These are phyloP conservation scores for Distichodus sexfasciatus DNA, from an alignment of 2,797 vertebrate genomes.

Conservation along the genomic window DNA sequence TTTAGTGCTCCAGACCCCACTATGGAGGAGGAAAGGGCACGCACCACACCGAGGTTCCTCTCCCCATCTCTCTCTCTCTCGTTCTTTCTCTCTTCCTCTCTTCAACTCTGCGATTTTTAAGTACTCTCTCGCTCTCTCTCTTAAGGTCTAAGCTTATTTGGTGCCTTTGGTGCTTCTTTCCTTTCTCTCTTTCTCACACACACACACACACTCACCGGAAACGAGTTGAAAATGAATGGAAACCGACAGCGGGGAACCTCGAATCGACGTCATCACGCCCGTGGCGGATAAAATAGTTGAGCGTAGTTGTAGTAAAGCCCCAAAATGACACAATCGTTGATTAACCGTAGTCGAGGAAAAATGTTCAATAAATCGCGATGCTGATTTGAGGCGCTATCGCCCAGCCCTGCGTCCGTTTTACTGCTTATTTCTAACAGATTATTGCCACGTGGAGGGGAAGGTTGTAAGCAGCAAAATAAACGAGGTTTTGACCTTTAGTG, in stretches of 20 bases:
- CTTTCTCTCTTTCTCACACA: background rate
- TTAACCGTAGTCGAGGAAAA: too few species aligned
- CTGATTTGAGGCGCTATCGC: too few species aligned
- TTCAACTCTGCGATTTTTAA: constrained; percentile 13
- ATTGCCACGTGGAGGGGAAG: background rate
- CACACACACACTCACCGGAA: background rate
- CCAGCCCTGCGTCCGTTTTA: too few species aligned
- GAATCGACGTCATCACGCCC: too few species aligned
- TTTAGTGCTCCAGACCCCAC: constrained; percentile 89
- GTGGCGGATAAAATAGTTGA: too few species aligned
- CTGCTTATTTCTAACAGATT: background rate
- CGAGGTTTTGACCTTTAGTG: background rate
- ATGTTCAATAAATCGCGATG: background rate
- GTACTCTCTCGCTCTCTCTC: background rate
- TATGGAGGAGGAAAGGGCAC: constrained; percentile 93
- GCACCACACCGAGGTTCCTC: constrained; percentile 87
- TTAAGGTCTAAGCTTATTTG: too few species aligned
- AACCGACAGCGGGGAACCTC: too few species aligned
- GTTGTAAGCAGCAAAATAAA: background rate
- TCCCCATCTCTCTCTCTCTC: constrained; percentile 35
- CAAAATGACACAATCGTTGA: too few species aligned
- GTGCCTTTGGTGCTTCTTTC: background rate
- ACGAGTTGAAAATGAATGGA: too few species aligned
- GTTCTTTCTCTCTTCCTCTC: constrained; percentile 6
- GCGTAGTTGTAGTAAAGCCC: too few species aligned